Conservation (phyloP, 2,888 invertebrate species). For the Mimumesa dahlbomi region DNA sequence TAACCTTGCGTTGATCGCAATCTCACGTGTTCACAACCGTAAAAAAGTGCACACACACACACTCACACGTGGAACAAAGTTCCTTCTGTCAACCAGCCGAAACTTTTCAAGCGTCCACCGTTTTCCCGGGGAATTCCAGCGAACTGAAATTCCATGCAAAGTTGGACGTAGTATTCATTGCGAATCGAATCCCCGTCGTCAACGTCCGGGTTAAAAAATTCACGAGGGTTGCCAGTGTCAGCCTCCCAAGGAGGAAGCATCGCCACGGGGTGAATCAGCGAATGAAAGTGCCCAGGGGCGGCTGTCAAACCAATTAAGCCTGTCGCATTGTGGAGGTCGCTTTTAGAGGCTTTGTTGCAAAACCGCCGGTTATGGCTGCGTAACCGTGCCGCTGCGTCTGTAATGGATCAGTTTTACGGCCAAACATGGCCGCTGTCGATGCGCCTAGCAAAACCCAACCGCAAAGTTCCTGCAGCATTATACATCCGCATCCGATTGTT, state of each 20-base stretch:
- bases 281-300: conserved; percentile 46
- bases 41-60: too few relatives aligned
- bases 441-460: conserved; percentile 22
- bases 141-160: too few relatives aligned
- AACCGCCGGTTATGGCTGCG: conserved; percentile 48
- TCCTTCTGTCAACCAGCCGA: too few relatives aligned
- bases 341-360: conserved; percentile 58
- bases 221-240: too few relatives aligned
- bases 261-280: conserved; percentile 9
- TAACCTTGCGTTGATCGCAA: too few relatives aligned
- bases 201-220: too few relatives aligned
- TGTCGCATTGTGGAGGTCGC: conserved; percentile 54
- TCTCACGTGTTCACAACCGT: too few relatives aligned
- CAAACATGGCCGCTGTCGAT: conserved; percentile 11
- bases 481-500: conserved; percentile 30
- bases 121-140: too few relatives aligned
- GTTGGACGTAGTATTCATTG: too few relatives aligned
- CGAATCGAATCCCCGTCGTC: too few relatives aligned
- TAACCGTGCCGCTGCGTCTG: conserved; percentile 41
- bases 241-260: background rate
- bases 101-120: too few relatives aligned
- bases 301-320: conserved; percentile 63
- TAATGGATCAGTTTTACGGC: conserved; percentile 65
- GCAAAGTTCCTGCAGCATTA: conserved; percentile 31
- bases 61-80: too few relatives aligned